Conservation (phyloP, 2,888 invertebrate genomes). For the Heterodera filipjevi region DNA sequence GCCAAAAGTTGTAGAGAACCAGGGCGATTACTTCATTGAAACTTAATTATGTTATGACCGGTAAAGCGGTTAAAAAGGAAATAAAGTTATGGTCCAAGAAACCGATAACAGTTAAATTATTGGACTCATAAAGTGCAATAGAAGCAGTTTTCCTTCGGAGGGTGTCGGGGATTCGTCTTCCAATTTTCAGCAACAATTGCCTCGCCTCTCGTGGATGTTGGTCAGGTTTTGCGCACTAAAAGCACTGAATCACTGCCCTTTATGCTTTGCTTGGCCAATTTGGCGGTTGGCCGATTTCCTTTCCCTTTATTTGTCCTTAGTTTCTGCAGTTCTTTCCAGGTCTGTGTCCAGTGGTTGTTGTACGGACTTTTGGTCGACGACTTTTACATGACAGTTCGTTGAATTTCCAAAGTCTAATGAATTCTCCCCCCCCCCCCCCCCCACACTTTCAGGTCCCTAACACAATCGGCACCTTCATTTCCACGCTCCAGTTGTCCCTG, state of each 20-base stretch:
- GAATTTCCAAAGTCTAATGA: slow-evolving; percentile 16
- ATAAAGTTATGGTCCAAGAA: too few species aligned
- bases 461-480: slow-evolving; percentile 77
- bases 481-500: slow-evolving; percentile 77
- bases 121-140: too few species aligned
- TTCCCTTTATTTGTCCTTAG: slow-evolving; percentile 56
- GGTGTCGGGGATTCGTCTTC: too few species aligned
- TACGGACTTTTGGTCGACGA: slow-evolving; percentile 81
- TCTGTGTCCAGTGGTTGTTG: slow-evolving; percentile 75
- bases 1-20: too few species aligned
- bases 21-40: too few species aligned
- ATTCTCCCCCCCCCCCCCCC: not conserved
- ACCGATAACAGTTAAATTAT: too few species aligned
- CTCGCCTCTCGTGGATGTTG: slow-evolving; percentile 60
- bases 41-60: too few species aligned
- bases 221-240: slow-evolving; percentile 78
- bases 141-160: too few species aligned
- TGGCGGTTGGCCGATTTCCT: slow-evolving; percentile 71
- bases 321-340: not conserved
- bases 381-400: slow-evolving; percentile 76
- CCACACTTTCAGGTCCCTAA: slow-evolving; percentile 78
- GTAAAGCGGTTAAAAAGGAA: too few species aligned
- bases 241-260: slow-evolving; percentile 86
- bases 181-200: slow-evolving; percentile 48
- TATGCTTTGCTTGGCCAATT: slow-evolving; percentile 81